Base-by-base conservation (phyloP, 2,113 vertebrate species). In the Amblyopsis rosae region DNA sequence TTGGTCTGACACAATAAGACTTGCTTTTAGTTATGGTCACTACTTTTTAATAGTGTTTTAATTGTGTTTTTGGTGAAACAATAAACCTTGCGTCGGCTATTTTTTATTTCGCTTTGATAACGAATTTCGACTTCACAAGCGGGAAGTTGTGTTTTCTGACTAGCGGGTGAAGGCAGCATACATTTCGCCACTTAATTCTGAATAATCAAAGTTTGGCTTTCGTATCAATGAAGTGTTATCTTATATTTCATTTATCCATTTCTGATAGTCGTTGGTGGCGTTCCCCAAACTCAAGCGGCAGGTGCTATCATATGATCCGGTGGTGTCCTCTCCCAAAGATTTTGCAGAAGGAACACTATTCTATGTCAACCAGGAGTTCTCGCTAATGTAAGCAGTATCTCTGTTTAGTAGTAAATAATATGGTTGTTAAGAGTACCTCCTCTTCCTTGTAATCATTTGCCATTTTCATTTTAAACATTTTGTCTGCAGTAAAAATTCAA, bases 251-350 rank as follows among this genome's bases (percentile, higher is more conserved):
- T 16, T 62, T 61, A 19, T 72, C n/a, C 49, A 45, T 69, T 16
- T 75, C 45, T 66, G 57, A 0, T 83, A 99, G 98, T 99, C 98
- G 86, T 93, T 99, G 90, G 98, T 99, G 90, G 98, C 98, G 80
- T 99, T 99, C 88, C 97, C 97, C 77, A 99, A 99, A 92, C 95
- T 99, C 75, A 99, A 99, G 92, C 94, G 98, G 55, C 97, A 99
- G 91, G 96, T 98, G 86, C 89, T 99, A 86, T 90, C 91, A n/a
- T 98, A 99, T 55, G 97, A 99, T 90, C 97, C 98, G 60, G 92
- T 94, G 90, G 98, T 98, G 88, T 95, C 94, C 81, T 99, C 98
- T 50, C 98, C 98, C 87, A 99, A 99, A 95, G 98, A 99, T 93
- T 99, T 99, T 80, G 95, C 96, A 75, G 98, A 99, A 87, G 96